phyloP scores from a whole-genome alignment of 2,888 invertebrate genomes.

The Pachycephus smyrnensis region DNA sequence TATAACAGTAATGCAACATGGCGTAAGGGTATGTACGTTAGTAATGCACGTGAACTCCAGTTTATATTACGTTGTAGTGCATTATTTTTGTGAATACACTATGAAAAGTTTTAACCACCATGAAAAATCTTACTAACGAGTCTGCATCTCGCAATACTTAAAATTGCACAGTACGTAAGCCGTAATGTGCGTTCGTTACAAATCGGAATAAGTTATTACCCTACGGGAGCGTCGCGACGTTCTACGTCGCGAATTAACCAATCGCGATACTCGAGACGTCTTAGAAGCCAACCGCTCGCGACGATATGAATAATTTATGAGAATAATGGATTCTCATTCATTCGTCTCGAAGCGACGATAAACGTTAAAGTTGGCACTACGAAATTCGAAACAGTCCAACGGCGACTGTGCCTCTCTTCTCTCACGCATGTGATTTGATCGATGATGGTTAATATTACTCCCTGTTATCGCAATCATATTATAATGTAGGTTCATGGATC shows the following conservation, averaged over 20 bases:
- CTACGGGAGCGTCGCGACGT: neutral
- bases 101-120: neutral
- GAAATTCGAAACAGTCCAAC: neutral
- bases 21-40: slow-evolving; percentile 5
- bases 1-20: slow-evolving; percentile 26
- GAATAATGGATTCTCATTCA: slow-evolving; percentile 2
- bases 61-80: neutral
- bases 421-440: slow-evolving; percentile 19
- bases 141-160: neutral
- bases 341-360: neutral
- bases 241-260: neutral
- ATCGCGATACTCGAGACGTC: neutral
- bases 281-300: neutral
- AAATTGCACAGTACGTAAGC: neutral
- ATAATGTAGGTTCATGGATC: slow-evolving; percentile 22
- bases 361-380: neutral
- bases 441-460: slow-evolving; percentile 24
- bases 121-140: neutral
- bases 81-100: slow-evolving; percentile 4
- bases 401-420: slow-evolving; percentile 3
- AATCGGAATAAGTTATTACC: neutral
- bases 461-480: slow-evolving; percentile 23
- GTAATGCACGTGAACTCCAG: slow-evolving; percentile 13
- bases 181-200: neutral
- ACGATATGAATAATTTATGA: slow-evolving; percentile 1